Evolutionary conservation across 2,888 invertebrate genomes (phyloP), one percentile per base, ranked within the genome.

Genomic region (Liposcelis brunnea): DNA sequence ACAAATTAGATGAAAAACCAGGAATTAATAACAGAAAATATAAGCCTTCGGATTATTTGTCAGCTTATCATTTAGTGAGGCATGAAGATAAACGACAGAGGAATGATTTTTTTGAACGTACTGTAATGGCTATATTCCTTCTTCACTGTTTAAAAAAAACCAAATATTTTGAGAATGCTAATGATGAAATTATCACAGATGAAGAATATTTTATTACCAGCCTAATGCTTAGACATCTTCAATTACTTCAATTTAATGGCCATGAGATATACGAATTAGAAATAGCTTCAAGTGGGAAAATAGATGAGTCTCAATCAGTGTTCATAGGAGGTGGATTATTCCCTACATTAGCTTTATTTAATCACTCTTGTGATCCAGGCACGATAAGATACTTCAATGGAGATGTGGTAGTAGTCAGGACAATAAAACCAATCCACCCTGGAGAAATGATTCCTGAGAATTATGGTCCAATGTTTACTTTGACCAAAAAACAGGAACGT

Each of bases 161-260:
- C 4, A 71, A 71, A 1, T 84, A 77, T 61, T 83, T 81, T 55
- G 62, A 62, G 35, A 59, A 44, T 11, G 6, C 42, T 16, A 8
- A 26, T 26, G 26, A 26, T 26, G 8, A 26, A 4, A 26, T 8
- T 15, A 65, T 67, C 2, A 67, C 64, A 1, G 69, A 70, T n/a
- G 65, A 69, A 15, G 76, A 78, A 57, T 55, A 72, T 44, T 61
- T 68, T 51, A 66, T 83, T 16, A 77, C 72, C 8, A 73, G 77
- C 44, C 61, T 84, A 15, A 58, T 87, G 8, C 61, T 84, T 7
- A 73, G 73, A 33, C 71, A 82, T 54, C 66, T 86, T 8, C 80
- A 84, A 61, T 67, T 83, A 43, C 62, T 86, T 11, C 86, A 86
- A 58, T 87, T 85, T 60, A 87, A 87, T 58, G 85, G 85, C 1